Conservation (phyloP, 2,888 invertebrate genomes). For the Tryphoninae sp. region DNA sequence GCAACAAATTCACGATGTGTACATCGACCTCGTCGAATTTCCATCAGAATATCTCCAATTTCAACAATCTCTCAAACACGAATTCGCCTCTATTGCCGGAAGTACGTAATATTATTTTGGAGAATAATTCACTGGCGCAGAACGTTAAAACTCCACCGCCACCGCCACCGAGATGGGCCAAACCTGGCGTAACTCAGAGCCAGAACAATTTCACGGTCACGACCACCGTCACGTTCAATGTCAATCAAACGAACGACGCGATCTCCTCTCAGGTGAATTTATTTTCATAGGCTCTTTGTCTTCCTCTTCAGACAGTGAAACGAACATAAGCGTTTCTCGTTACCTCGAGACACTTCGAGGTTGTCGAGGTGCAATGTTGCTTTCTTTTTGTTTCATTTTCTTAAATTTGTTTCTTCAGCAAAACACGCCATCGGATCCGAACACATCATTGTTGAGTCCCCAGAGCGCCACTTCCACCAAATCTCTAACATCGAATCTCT, state of each 20-base stretch:
- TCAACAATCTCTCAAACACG: slow-evolving; percentile 73
- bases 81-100: slow-evolving; percentile 73
- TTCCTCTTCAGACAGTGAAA: not conserved
- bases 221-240: slow-evolving; percentile 93
- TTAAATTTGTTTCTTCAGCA: slow-evolving; percentile 64
- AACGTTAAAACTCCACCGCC: slow-evolving; percentile 87
- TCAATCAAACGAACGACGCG: slow-evolving; percentile 82
- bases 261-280: slow-evolving; percentile 68
- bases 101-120: slow-evolving; percentile 69
- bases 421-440: slow-evolving; percentile 78
- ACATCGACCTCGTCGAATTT: slow-evolving; percentile 74
- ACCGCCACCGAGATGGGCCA: slow-evolving; percentile 93
- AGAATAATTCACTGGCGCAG: slow-evolving; percentile 69
- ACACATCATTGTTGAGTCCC: slow-evolving; percentile 77
- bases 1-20: slow-evolving; percentile 75
- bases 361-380: not conserved
- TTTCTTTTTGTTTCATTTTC: not conserved
- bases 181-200: slow-evolving; percentile 85
- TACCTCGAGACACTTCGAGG: not conserved
- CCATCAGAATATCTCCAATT: slow-evolving; percentile 75
- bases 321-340: not conserved
- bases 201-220: slow-evolving; percentile 90
- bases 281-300: not conserved
- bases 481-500: slow-evolving; percentile 76
- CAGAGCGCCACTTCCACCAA: slow-evolving; percentile 77